These are phyloP conservation scores for Operophtera brumata DNA, from an alignment of 2,888 invertebrate species.

Conservation along the genomic window DNA sequence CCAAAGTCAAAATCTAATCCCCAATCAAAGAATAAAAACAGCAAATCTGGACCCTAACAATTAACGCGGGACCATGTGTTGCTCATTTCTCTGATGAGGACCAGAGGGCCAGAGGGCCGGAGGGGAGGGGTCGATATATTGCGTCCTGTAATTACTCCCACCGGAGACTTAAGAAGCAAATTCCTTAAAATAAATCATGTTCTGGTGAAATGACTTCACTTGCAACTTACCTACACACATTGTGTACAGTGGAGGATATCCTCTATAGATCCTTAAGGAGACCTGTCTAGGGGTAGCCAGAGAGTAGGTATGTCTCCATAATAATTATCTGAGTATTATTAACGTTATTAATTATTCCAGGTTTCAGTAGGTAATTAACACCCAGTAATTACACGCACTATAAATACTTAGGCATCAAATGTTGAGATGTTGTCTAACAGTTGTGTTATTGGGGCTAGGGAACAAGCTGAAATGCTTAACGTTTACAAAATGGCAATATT, in stretches of 20 bases:
- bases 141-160: slow-evolving; percentile 70
- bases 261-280: too few relatives aligned
- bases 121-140: slow-evolving; percentile 64
- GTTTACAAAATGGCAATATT: not conserved
- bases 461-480: not conserved
- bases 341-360: slow-evolving; percentile 25
- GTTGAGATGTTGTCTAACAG: slow-evolving; percentile 14
- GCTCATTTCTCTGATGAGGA: slow-evolving; percentile 66
- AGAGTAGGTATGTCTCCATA: slow-evolving; percentile 4
- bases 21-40: slow-evolving; percentile 66
- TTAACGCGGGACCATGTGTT: slow-evolving; percentile 75
- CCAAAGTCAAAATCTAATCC: slow-evolving; percentile 32
- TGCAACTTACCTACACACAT: too few relatives aligned
- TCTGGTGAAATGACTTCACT: slow-evolving; percentile 36
- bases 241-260: too few relatives aligned
- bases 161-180: slow-evolving; percentile 67
- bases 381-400: slow-evolving; percentile 19
- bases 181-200: slow-evolving; percentile 71
- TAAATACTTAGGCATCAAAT: slow-evolving; percentile 19
- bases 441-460: slow-evolving; percentile 7
- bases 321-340: slow-evolving; percentile 13
- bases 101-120: slow-evolving; percentile 41
- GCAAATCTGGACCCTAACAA: slow-evolving; percentile 50
- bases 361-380: slow-evolving; percentile 27
- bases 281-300: too few relatives aligned